Evolutionary conservation across 2,113 vertebrate genomes (phyloP), one percentile per base, ranked within the genome.

Genomic region (Brachionichthys hirsutus): DNA sequence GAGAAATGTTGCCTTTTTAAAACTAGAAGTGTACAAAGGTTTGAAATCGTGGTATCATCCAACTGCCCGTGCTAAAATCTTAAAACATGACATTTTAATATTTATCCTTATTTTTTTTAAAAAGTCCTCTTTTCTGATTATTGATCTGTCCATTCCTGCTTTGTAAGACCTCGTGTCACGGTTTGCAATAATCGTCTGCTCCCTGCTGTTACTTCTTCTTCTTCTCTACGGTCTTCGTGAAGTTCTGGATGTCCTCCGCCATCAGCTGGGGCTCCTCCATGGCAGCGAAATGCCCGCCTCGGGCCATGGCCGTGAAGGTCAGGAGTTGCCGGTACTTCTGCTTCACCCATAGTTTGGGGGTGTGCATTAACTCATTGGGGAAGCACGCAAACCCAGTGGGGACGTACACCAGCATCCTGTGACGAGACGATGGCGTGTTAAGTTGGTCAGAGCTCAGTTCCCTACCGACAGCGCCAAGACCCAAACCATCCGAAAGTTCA

Each of bases 201-300:
- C 9, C 19, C 18, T 73, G 52, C 12, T 38, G 60, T 15, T 73
- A 18, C 30, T 65, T 72, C 60, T 74, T 66, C 49, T 46, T 75
- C 62, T 83, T 86, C 80, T 95, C 92, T 35, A 93, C 89, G 14
- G 67, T 88, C 62, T 82, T 89, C 22, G 82, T 85, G 77, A 96
- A 94, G n/a, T 82, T 88, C 48, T 90, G 88, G 65, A 95, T 87
- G 75, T 96, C 94, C 47, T 92, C 80, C 6, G 92, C 93, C 83
- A 95, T 83, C 63, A 96, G 88, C 74, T 82, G 81, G 6, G 94
- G 93, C 70, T 95, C 93, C 58, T 96, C 92, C 88, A 96, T 93
- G 54, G 93, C 94, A 13, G 93, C 92, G 61, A 95, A 96, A 63
- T 95, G 94, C 1, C 94, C 94, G 0, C 94, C 94, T 0, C 58